These are phyloP conservation scores for Rhodinocichla rosea DNA, from an alignment of 2,113 vertebrate species.

Conservation along the genomic window DNA sequence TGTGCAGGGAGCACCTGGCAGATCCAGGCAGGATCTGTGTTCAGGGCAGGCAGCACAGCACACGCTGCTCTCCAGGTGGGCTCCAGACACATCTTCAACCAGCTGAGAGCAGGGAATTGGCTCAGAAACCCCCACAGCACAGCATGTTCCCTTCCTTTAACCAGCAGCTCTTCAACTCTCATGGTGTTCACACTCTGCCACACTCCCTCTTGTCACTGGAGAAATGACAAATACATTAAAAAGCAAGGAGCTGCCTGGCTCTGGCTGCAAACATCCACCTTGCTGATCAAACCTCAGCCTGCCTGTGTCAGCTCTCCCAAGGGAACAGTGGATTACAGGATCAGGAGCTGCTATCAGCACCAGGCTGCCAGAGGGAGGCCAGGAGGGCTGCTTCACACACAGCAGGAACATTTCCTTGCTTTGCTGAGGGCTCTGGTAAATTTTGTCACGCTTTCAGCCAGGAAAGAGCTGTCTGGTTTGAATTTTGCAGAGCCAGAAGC, in stretches of 20 bases:
- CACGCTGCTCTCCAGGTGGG: neutral
- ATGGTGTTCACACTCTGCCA: accelerated
- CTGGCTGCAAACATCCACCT: neutral
- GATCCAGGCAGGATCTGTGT: neutral
- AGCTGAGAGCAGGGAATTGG: neutral
- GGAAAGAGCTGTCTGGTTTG: neutral
- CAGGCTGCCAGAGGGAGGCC: neutral
- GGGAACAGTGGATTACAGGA: neutral
- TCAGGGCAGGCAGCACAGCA: neutral
- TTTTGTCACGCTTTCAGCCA: neutral
- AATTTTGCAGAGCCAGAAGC: neutral
- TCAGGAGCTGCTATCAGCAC: neutral
- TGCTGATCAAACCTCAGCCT: neutral
- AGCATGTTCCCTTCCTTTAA: neutral
- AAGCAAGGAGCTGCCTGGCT: neutral
- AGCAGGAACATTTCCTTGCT: neutral
- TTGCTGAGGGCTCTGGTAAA: neutral
- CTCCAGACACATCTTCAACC: neutral
- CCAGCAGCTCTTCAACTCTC: neutral
- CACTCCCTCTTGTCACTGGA: neutral
- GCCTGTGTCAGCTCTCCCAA: neutral
- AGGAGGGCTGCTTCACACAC: neutral
- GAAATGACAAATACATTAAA: neutral
- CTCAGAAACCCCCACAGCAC: neutral
- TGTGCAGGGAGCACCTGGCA: accelerated